A percentile compares a stretch with the other conserved stretches of the same genome.
These are phyloP conservation scores for Aleiodes alternator DNA, from an alignment of 2,888 invertebrate genomes.

Conservation along the genomic window DNA sequence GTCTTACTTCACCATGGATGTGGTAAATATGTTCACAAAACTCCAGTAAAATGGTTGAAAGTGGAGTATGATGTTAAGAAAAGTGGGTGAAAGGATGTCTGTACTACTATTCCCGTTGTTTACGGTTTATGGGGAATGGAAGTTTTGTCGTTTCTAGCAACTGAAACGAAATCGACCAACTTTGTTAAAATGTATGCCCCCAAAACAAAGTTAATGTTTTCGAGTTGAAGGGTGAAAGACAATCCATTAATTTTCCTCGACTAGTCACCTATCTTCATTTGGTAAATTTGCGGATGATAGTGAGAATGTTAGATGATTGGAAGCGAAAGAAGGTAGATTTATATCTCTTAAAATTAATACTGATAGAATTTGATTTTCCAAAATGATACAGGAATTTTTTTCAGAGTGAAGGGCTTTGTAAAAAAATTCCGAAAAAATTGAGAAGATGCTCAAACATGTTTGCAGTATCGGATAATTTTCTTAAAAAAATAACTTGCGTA, in stretches of 20 bases:
- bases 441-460: no score
- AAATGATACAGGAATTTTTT: neutral
- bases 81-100: slow-evolving; percentile 51
- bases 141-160: slow-evolving; percentile 64
- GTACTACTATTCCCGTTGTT: slow-evolving; percentile 62
- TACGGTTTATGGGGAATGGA: slow-evolving; percentile 58
- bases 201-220: slow-evolving; percentile 64
- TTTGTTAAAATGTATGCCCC: slow-evolving; percentile 64
- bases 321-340: slow-evolving; percentile 22
- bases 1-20: slow-evolving; percentile 17
- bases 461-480: no score
- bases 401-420: no score
- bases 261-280: slow-evolving; percentile 15
- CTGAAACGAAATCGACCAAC: slow-evolving; percentile 67
- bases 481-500: no score
- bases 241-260: slow-evolving; percentile 36
- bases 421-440: no score
- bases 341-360: no score
- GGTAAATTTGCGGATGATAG: neutral
- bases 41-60: slow-evolving; percentile 29
- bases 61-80: slow-evolving; percentile 36
- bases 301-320: neutral
- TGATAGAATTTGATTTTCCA: neutral
- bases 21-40: slow-evolving; percentile 45
- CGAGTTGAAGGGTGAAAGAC: slow-evolving; percentile 56